Evolutionary conservation across 2,797 vertebrate species (phyloP).

Genomic region (Gymnoscopelus microlampas): DNA sequence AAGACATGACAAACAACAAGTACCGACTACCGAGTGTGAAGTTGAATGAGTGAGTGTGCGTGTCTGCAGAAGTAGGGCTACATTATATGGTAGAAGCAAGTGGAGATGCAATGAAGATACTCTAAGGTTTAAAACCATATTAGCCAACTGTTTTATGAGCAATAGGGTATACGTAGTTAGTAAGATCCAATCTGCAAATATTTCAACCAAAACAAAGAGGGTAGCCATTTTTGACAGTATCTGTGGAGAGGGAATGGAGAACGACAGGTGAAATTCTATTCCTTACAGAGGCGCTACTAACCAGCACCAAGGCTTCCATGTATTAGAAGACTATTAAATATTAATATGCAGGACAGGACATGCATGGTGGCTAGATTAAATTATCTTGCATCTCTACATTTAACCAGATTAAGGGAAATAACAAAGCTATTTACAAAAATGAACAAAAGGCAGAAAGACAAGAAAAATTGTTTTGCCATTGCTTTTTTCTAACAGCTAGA

Average conservation of each 20-base stretch:
- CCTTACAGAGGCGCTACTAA: conserved; percentile 37
- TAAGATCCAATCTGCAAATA: neutral
- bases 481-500: no score
- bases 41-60: no score
- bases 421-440: neutral
- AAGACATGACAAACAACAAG: no score
- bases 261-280: conserved; percentile 71
- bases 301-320: conserved; percentile 58
- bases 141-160: neutral
- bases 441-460: neutral
- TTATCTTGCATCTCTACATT: conserved; percentile 40
- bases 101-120: no score
- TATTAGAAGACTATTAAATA: conserved; percentile 71
- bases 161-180: neutral
- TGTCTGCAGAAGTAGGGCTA: no score
- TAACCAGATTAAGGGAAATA: conserved; percentile 6
- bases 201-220: neutral
- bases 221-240: conserved; percentile 13
- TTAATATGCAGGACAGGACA: conserved; percentile 62
- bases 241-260: conserved; percentile 41
- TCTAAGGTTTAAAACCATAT: neutral
- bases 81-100: no score
- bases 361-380: conserved; percentile 57
- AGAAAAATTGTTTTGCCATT: neutral
- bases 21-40: no score